Base-by-base conservation (phyloP, 1,140 invertebrate genomes). In the Drosophila sechellia region DNA sequence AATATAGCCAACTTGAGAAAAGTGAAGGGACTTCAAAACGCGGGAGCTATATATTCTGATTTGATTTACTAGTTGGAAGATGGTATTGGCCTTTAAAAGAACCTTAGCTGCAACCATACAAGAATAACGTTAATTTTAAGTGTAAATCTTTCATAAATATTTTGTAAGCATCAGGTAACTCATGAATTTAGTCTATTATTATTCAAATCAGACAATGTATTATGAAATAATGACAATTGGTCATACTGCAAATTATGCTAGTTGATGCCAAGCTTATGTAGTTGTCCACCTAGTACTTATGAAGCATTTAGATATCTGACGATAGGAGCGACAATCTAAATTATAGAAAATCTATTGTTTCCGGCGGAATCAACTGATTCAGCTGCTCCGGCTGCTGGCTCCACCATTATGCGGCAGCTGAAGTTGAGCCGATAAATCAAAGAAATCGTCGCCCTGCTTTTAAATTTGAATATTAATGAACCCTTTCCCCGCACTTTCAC, bases 381-480 rank as follows among this genome's bases (percentile, higher is more conserved):
- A 63, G 71, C 60, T 56, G 48, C 40, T 55, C 63, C 75, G 56
- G 49, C 77, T 66, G 65, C 46, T 58, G 35, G 22, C 43, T 37
- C 53, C 40, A 35, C 71, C 27, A 40, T 40, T 69, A 68, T 53
- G 43, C 49, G 37, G 48, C 83, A 56, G 79, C 70, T 76, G 64
- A 27, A 25, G 8, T 8, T 3, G 15, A 27, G 20, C 22, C 74
- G 78, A 87, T 87, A 87, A 87, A 89, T 89, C 84, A 89, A 84
- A 77, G 84, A 84, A 78, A 89, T 87, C 75, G 58, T 75, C 52
- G 58, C 52, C 55, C 31, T 17, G 49, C 58, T 77, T 81, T 85
- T 74, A 59, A 65, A 89, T 89, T 85, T 85, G 77, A 77, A 89
- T 89, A 89, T 89, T 89, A 89, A 89, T 89, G 84, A 89, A 89